phyloP scores from a whole-genome alignment of 2,797 vertebrate genomes.

The Oceanodroma leucorhoa region DNA sequence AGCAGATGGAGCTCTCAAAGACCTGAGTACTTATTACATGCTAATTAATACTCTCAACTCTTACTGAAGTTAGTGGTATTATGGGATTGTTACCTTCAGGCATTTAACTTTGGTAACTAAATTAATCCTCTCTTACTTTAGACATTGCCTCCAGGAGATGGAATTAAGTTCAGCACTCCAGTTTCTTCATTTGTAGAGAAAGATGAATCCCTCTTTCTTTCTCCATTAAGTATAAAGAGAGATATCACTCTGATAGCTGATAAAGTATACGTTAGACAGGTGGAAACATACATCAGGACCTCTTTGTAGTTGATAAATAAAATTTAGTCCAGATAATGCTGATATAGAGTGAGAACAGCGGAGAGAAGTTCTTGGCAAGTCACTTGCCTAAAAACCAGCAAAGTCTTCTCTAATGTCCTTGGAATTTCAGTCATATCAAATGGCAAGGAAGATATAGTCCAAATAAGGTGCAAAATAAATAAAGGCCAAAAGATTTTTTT shows the following conservation, averaged over 20 bases:
- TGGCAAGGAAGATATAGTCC: background rate
- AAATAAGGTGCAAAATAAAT: background rate
- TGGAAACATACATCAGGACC: background rate
- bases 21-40: background rate
- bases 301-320: background rate
- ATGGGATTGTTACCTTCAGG: background rate
- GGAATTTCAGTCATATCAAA: background rate
- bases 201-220: background rate
- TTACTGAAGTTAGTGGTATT: background rate
- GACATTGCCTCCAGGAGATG: background rate
- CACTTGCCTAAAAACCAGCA: background rate
- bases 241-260: background rate
- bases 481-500: background rate
- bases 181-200: background rate
- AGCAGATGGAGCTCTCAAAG: background rate
- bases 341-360: background rate
- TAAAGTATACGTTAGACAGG: background rate
- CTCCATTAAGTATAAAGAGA: background rate
- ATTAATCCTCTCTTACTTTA: background rate
- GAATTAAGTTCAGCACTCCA: background rate
- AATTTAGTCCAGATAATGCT: background rate
- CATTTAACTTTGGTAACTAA: background rate
- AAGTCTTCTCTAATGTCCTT: background rate
- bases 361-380: background rate
- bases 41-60: background rate